Percentiles rank a stretch among this genome's conserved stretches.
These are phyloP conservation scores for Nylanderia fulva DNA, from an alignment of 1,140 invertebrate species.

Conservation along the genomic window DNA sequence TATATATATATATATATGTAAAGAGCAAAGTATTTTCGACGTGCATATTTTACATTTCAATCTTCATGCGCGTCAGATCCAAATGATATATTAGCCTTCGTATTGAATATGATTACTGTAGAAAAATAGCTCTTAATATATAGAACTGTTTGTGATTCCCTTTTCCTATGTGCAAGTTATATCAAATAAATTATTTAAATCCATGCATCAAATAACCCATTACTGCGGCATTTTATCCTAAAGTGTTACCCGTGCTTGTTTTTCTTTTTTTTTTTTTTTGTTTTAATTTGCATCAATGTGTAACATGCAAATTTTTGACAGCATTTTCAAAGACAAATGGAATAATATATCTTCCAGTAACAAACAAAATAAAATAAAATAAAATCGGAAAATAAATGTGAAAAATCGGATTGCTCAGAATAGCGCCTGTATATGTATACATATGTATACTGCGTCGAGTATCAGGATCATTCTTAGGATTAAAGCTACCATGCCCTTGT, in stretches of 20 bases:
- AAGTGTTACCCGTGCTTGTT: background rate
- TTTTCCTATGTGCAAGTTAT: background rate
- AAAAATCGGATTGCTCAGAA: background rate
- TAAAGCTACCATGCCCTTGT: background rate
- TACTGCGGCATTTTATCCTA: constrained; percentile 2
- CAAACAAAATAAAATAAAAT: background rate
- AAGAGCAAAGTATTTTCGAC: background rate
- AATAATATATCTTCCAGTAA: background rate
- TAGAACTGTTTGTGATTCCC: background rate
- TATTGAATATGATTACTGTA: background rate
- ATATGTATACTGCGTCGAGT: background rate
- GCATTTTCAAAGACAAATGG: background rate
- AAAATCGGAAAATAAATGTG: background rate
- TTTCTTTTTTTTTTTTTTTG: too few species aligned
- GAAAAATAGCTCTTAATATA: constrained; percentile 5
- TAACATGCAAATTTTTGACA: background rate
- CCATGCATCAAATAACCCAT: background rate
- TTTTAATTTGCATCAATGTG: background rate
- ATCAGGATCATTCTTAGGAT: background rate
- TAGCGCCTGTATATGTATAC: background rate
- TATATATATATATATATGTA: too few species aligned
- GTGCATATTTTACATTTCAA: constrained; percentile 39
- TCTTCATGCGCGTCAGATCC: background rate
- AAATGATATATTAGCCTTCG: background rate
- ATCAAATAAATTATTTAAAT: constrained; percentile 1